These are phyloP conservation scores for Leptopterna dolabrata DNA, from an alignment of 2,888 invertebrate species.

Conservation along the genomic window DNA sequence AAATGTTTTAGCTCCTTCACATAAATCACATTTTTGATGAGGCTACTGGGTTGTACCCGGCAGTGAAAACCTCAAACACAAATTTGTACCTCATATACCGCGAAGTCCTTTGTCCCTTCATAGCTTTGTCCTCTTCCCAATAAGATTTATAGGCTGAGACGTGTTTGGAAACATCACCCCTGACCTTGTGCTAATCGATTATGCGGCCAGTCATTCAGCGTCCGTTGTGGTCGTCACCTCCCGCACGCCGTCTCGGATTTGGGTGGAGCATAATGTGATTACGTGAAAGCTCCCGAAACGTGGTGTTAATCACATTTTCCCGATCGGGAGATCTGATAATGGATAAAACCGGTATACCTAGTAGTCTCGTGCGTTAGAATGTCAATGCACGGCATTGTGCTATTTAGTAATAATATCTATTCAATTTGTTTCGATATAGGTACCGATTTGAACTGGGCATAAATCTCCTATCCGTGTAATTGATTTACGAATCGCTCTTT, in stretches of 20 bases:
- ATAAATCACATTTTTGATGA: not conserved
- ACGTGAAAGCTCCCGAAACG: too few species aligned
- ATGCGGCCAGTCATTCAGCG: not conserved
- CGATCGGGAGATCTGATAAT: too few species aligned
- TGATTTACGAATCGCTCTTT: too few species aligned
- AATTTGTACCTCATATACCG: slow-evolving; percentile 13
- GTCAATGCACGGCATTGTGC: too few species aligned
- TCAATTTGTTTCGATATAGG: too few species aligned
- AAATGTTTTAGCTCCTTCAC: not conserved
- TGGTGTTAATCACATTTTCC: too few species aligned
- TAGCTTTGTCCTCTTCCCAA: not conserved
- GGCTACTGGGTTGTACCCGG: not conserved
- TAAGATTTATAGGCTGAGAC: slow-evolving; percentile 27
- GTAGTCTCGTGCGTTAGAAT: too few species aligned
- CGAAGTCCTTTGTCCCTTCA: not conserved
- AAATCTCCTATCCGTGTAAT: too few species aligned
- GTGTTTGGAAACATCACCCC: slow-evolving; percentile 36
- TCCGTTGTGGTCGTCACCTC: slow-evolving; percentile 4
- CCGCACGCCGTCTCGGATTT: not conserved
- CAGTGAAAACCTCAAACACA: not conserved
- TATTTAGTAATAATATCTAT: too few species aligned
- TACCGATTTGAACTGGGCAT: too few species aligned
- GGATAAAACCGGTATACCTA: too few species aligned
- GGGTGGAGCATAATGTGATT: not conserved
- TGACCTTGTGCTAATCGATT: slow-evolving; percentile 29